Base-by-base conservation (phyloP, 2,113 vertebrate species). In the Gila orcuttii region DNA sequence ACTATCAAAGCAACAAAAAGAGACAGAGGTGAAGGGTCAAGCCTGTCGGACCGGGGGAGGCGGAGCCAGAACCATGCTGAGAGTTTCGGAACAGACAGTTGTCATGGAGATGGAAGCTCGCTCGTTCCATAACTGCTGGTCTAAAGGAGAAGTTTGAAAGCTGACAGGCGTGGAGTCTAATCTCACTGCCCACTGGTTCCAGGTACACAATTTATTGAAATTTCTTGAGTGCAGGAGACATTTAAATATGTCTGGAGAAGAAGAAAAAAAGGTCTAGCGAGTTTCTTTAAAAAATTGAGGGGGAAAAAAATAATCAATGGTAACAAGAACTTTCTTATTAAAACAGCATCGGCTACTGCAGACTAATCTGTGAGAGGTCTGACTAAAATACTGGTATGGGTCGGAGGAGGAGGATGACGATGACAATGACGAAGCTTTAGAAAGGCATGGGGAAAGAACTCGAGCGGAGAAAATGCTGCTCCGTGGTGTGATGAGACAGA, bases 101-200 rank as follows among this genome's bases (percentile, higher is more conserved):
- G 68, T 88, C 82, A 77, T 76, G 83, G 52, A 64, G 81, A 88
- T 39, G 6, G 17, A 55, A 79, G 19, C 11, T 9, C 11, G 2
- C 19, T 64, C 10, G 21, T 57, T 57, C 55, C 6, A 50, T 66
- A 66, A 42, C 39, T 81, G n/a, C 15, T 47, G 42, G 39, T 55
- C 66, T 83, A 83, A 83, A 73, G 45, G 66, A 83, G 47, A 83
- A 83, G 50, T 55, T 57, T 83, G 31, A 73, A 55, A 83, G 81
- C 81, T 55, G 81, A 83, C 39, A 82, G 19, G 19, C 64, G 1
- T 50, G n/a, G 62, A 66, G 79, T 47, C 79, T 81, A 81, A 66
- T 81, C 79, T 81, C 60, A 66, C 60, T 81, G 79, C 25, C 80
- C 80, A 21, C 62, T 82, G 45, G 80, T 69, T 68, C 42, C 79